phyloP scores from a whole-genome alignment of 2,888 invertebrate species.

The Andrena chrysosceles region DNA sequence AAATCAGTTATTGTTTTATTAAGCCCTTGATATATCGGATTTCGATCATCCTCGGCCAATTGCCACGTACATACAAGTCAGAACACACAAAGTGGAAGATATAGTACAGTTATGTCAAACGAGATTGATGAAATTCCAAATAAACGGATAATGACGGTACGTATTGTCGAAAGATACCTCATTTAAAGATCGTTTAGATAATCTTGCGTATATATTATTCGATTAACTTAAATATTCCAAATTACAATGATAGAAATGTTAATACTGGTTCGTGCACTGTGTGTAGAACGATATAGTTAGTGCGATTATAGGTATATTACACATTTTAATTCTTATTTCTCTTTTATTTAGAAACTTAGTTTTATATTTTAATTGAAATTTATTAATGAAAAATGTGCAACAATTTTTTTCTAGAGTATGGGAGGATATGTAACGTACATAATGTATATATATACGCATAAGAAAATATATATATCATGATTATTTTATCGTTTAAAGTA shows the following conservation, averaged over 20 bases:
- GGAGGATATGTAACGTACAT: too few relatives aligned
- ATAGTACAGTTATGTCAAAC: slow-evolving; percentile 62
- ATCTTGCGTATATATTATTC: neutral
- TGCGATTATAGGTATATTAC: neutral
- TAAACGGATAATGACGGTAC: slow-evolving; percentile 79
- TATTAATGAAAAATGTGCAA: neutral
- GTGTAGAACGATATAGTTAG: too few relatives aligned
- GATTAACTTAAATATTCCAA: slow-evolving; percentile 17
- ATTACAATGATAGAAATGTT: neutral
- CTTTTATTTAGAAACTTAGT: neutral
- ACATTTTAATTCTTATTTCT: neutral
- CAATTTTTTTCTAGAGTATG: neutral
- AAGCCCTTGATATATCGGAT: slow-evolving; percentile 21
- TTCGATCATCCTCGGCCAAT: slow-evolving; percentile 13
- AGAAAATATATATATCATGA: neutral
- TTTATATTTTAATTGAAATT: neutral
- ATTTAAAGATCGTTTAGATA: neutral
- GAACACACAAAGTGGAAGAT: slow-evolving; percentile 12
- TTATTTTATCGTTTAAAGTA: neutral
- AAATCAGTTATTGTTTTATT: neutral
- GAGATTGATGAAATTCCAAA: slow-evolving; percentile 69
- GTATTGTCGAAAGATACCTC: slow-evolving; percentile 31
- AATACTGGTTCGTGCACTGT: too few relatives aligned
- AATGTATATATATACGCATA: neutral
- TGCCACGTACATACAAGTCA: slow-evolving; percentile 45